These are phyloP conservation scores for Tursiops truncatus DNA, from an alignment of 2,113 vertebrate species.

Conservation along the genomic window DNA sequence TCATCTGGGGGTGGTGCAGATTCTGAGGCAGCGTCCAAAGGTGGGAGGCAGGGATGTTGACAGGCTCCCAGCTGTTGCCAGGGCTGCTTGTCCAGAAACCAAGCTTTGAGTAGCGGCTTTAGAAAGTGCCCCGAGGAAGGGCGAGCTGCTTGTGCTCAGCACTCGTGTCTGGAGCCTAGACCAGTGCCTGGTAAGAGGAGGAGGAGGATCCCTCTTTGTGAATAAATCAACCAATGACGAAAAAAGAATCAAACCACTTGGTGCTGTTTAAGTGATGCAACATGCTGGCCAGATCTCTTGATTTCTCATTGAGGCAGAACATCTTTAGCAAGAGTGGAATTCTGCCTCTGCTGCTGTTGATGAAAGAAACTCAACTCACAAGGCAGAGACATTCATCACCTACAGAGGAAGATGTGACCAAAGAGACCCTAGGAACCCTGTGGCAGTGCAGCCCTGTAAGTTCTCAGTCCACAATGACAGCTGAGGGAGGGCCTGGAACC, in stretches of 20 bases:
- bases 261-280: neutral
- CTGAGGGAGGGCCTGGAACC: neutral
- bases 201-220: no score
- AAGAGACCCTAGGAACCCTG: rapidly evolving
- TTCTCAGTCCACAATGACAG: rapidly evolving
- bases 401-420: rapidly evolving
- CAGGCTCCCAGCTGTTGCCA: rapidly evolving
- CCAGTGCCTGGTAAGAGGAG: neutral
- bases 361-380: no score
- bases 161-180: rapidly evolving
- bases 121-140: neutral
- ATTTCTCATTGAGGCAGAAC: neutral
- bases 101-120: rapidly evolving
- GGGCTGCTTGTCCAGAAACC: neutral
- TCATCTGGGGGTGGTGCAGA: neutral
- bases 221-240: neutral
- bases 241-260: neutral
- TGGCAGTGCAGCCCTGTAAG: neutral
- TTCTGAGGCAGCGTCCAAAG: rapidly evolving
- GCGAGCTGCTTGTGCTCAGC: rapidly evolving
- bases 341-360: rapidly evolving
- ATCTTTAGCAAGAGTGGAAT: neutral
- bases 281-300: neutral
- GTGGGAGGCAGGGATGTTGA: neutral
- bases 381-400: neutral